These are phyloP conservation scores for Ctenoplectra terminalis DNA, from an alignment of 1,140 invertebrate species.

Conservation along the genomic window DNA sequence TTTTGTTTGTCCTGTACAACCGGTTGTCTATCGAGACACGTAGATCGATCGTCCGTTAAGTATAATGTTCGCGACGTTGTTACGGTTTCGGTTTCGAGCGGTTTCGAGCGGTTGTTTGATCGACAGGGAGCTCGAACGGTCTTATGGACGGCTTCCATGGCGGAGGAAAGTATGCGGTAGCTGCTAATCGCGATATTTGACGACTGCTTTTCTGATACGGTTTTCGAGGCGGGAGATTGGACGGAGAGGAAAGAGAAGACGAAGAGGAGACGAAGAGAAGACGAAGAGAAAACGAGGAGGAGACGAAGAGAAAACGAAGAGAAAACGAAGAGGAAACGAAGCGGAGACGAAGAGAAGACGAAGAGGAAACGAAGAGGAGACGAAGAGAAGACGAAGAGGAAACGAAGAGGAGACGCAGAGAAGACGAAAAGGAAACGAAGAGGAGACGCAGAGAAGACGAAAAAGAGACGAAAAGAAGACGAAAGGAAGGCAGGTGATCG, in stretches of 20 bases:
- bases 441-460: too few species aligned
- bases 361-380: too few species aligned
- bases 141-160: neutral
- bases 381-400: too few species aligned
- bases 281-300: too few species aligned
- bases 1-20: neutral
- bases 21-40: neutral
- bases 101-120: slow-evolving; percentile 3
- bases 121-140: slow-evolving; percentile 2
- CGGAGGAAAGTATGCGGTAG: neutral
- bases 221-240: neutral
- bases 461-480: too few species aligned
- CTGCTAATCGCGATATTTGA: neutral
- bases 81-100: too few species aligned
- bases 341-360: too few species aligned
- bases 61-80: slow-evolving; percentile 3
- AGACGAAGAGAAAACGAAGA: neutral
- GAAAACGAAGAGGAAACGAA: neutral
- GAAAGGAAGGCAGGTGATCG: too few species aligned
- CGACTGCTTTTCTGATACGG: neutral
- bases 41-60: slow-evolving; percentile 16
- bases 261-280: too few species aligned
- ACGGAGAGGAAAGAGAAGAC: too few species aligned
- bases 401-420: too few species aligned
- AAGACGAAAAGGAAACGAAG: too few species aligned